phyloP scores from a whole-genome alignment of 2,888 invertebrate genomes.

The Pandemis heparana region DNA sequence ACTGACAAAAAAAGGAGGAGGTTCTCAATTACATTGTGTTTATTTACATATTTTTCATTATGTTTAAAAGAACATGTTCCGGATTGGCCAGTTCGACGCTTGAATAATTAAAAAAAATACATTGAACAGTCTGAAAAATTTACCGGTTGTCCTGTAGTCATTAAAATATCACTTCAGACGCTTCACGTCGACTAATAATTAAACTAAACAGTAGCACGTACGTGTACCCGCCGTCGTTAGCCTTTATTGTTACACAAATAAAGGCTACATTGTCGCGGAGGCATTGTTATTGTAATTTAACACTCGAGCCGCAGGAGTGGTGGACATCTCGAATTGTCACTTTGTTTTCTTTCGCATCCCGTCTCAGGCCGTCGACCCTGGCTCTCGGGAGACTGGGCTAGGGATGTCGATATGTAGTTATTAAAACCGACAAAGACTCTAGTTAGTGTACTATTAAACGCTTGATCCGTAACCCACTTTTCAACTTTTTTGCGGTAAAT shows the following conservation, averaged over 20 bases:
- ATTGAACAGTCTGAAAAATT: not conserved
- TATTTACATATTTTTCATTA: too few species aligned
- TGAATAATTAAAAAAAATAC: not conserved
- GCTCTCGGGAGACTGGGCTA: constrained; percentile 50
- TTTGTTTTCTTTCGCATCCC: constrained; percentile 79
- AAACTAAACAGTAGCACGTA: constrained; percentile 58
- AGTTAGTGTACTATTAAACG: too few species aligned
- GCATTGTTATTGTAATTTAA: constrained; percentile 80
- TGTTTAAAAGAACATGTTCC: too few species aligned
- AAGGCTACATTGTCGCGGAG: constrained; percentile 47
- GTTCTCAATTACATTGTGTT: too few species aligned
- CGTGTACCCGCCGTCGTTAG: constrained; percentile 48
- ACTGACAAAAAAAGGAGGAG: too few species aligned
- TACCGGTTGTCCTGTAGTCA: constrained; percentile 18
- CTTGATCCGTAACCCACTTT: too few species aligned
- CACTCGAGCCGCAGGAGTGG: constrained; percentile 64
- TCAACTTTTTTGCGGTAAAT: too few species aligned
- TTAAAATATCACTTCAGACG: constrained; percentile 42
- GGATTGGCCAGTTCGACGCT: too few species aligned
- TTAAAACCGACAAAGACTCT: too few species aligned
- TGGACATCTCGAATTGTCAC: constrained; percentile 81
- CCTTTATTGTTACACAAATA: constrained; percentile 60
- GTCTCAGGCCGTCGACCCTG: constrained; percentile 76
- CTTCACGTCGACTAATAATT: constrained; percentile 71
- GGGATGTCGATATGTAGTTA: too few species aligned